Evolutionary conservation across 2,797 vertebrate genomes (phyloP), one percentile per base, ranked within the genome.

Genomic region (Passerculus sandwichensis): DNA sequence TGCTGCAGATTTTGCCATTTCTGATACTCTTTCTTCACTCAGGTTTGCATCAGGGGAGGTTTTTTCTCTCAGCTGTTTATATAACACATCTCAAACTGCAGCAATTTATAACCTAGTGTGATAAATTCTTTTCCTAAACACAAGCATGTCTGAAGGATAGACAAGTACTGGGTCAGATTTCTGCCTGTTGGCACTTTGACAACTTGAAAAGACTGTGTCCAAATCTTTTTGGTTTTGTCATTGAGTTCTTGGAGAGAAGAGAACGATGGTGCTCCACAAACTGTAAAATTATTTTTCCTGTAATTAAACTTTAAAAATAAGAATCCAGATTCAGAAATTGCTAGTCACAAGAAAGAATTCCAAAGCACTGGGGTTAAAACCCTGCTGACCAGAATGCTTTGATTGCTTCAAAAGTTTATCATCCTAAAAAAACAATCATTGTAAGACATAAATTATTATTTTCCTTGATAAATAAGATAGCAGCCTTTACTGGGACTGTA

Each of bases 251-350:
- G 60, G 47, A 53, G 53, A 69, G 51, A 91, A 74, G 62, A 80
- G 85, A 91, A 91, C 0, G 2, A 79, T 67, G 32, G 20, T 75
- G 40, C 66, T 95, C 81, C 66, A 67, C 21, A 83, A 79, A 85
- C 17, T 65, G 42, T 78, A 83, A 92, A 89, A 80, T 69, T 70
- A 64, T 82, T 95, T 92, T 90, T 92, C 59, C 70, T 83, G 32
- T 89, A 78, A 69, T 84, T 82, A 70, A 85, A 81, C 42, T 85
- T 93, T 22, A 40, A 90, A 84, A 86, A 62, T 94, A 82, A 80
- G n/a, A 78, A 81, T 65, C 65, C 51, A 81, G 64, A 85, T 84
- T 79, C 57, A 72, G 54, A 78, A 91, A 78, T 88, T 74, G 20
- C 32, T 91, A n/a, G 27, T 73, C 59, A 88, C 70, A 86, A 53